A percentile compares a stretch with the other conserved stretches of the same genome.
Evolutionary conservation across 2,113 vertebrate species (phyloP).

Genomic region (Lamprologus tigripictilis): DNA sequence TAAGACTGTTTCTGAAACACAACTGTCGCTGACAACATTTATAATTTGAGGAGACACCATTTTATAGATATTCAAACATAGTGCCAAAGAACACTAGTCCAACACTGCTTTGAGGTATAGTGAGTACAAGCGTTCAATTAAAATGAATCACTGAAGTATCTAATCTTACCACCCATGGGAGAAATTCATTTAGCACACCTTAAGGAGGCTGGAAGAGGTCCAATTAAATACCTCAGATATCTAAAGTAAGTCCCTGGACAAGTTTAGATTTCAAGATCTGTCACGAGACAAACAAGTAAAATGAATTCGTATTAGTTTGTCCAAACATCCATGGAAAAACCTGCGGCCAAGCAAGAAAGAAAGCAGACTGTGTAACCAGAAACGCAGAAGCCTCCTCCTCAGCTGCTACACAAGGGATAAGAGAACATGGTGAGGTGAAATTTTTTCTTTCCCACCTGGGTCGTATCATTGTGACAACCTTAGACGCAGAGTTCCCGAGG

Average conservation of each 20-base stretch:
- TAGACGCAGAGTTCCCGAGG: not conserved
- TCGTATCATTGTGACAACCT: slow-evolving; percentile 30
- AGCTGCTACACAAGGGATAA: not conserved
- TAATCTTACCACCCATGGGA: not conserved
- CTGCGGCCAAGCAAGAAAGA: slow-evolving; percentile 10
- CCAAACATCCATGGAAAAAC: not conserved
- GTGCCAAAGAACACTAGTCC: not conserved
- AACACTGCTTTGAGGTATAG: not conserved
- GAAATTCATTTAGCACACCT: not conserved
- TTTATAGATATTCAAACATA: not conserved
- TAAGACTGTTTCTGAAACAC: not conserved
- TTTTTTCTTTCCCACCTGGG: slow-evolving; percentile 43
- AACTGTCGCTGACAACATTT: not conserved
- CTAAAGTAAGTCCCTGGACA: not conserved
- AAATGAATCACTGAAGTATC: not conserved
- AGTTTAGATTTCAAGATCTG: not conserved
- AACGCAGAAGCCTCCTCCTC: not conserved
- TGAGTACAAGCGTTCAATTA: not conserved
- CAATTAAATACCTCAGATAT: not conserved
- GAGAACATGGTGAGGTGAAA: slow-evolving; percentile 20
- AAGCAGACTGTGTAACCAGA: slow-evolving; percentile 33
- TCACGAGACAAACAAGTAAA: not conserved
- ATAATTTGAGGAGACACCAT: not conserved
- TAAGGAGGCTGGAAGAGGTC: not conserved
- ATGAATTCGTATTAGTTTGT: not conserved